Base-by-base conservation (phyloP, 1,140 invertebrate genomes). In the Brachionus plicatilis region DNA sequence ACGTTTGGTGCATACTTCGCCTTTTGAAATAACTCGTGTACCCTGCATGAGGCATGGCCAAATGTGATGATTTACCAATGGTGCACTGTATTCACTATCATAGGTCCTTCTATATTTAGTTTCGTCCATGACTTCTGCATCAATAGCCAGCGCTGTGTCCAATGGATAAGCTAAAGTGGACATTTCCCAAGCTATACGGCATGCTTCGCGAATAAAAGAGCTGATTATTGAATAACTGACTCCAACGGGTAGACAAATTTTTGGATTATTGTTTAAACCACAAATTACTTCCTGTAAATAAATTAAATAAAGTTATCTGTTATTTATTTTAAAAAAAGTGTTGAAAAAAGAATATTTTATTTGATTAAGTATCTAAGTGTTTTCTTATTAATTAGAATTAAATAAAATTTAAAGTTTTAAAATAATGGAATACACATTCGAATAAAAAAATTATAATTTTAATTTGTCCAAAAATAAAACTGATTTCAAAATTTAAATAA, bases 1-100 rank as follows among this genome's bases (percentile, higher is more conserved):
- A 60, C 88, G 85, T 12, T 87, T 86, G 24, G 89, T 90, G 60
- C 86, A 85, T 27, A 86, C 87, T 85, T 90, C 89, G 24, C 89
- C 89, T 85, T 89, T 90, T n/a, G 20, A 65, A 17, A 90, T 75
- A 9, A 87, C 85, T 24, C 85, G 80, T 12, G 85, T 84, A 11
- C 88, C 88, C 84, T 89, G 88, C 85, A 87, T 86, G 6, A 90
- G 86, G 75, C 86, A 86, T 14, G 89, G 88, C 88, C 88, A 90
- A 86, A 90, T 87, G 83, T 90, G 89, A 82, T 89, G 88, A 86
- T 88, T 87, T 20, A 90, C 88, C 3, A 90, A 86, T 4, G 88
- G 88, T 20, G 89, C 88, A 53, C 87, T 87, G 86, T 88, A 89
- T 83, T 90, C 89, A 11, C 88, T 89, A 86, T 90, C 89, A 85